phyloP scores from a whole-genome alignment of 2,797 vertebrate genomes.

The Lophotriccus pileatus region DNA sequence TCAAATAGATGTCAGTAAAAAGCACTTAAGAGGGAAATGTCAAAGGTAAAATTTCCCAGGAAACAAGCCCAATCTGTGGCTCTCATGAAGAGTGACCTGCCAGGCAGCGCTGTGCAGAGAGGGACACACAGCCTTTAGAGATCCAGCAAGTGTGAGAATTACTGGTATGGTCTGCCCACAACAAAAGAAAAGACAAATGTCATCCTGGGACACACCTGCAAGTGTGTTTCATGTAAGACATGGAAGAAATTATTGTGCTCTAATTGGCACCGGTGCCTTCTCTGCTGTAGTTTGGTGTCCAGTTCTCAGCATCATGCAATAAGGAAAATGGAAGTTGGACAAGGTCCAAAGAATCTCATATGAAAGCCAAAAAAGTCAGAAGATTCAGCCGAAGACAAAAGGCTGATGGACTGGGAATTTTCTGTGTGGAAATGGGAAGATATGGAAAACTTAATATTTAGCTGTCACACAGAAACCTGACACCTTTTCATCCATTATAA shows the following conservation, averaged over 20 bases:
- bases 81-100: not conserved
- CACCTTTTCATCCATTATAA: not conserved
- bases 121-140: not conserved
- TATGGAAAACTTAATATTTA: not conserved
- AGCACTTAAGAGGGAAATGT: not conserved
- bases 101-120: not conserved
- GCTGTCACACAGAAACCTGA: not conserved
- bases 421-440: not conserved
- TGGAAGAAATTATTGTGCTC: not conserved
- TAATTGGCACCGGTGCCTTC: rapidly evolving
- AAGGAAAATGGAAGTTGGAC: not conserved
- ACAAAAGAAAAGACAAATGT: not conserved
- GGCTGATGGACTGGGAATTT: not conserved
- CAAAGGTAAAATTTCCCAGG: not conserved
- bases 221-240: not conserved
- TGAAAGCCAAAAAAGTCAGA: not conserved
- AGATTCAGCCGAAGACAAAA: not conserved
- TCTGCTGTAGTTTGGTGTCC: not conserved
- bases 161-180: not conserved
- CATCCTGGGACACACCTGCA: not conserved
- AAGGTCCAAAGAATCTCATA: not conserved
- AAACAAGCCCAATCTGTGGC: not conserved
- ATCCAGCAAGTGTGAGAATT: not conserved
- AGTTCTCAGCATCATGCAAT: not conserved
- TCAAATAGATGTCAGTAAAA: not conserved